phyloP scores from a whole-genome alignment of 2,888 invertebrate species.

The Silvanus unidentatus region DNA sequence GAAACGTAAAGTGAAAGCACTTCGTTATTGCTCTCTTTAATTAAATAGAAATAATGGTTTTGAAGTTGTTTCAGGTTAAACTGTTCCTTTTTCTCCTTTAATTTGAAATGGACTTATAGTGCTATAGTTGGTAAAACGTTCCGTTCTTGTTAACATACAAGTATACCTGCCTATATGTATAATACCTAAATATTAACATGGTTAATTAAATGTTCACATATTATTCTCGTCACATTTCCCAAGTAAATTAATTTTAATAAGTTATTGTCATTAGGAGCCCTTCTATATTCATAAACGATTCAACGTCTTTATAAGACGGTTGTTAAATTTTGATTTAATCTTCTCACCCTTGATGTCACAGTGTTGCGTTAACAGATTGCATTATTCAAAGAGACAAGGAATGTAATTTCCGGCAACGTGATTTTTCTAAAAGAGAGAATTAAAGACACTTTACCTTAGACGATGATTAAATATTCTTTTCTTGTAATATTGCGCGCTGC shows the following conservation, averaged over 20 bases:
- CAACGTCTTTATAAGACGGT: conserved; percentile 32
- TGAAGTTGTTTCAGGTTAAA: too few relatives aligned
- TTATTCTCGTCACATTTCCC: conserved; percentile 6
- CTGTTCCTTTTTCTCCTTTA: too few relatives aligned
- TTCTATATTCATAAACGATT: conserved; percentile 40
- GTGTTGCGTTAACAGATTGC: conserved; percentile 33
- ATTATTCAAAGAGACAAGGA: conserved; percentile 2
- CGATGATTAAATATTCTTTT: background rate
- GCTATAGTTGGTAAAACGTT: too few relatives aligned
- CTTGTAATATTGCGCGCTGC: background rate
- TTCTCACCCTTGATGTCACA: conserved; percentile 30
- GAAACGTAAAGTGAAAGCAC: too few relatives aligned
- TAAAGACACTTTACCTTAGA: conserved; percentile 1
- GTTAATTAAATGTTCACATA: conserved; percentile 6
- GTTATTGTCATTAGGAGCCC: conserved; percentile 29
- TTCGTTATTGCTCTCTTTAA: too few relatives aligned
- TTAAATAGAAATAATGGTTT: too few relatives aligned
- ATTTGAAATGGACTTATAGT: too few relatives aligned
- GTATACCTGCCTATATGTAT: too few relatives aligned
- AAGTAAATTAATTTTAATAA: conserved; percentile 16
- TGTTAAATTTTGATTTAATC: conserved; percentile 38
- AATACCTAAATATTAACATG: too few relatives aligned
- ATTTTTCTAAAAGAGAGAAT: background rate
- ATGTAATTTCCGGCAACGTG: conserved; percentile 3
- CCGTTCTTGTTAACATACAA: too few relatives aligned